Base-by-base conservation (phyloP, 2,113 vertebrate genomes). In the mouse (Mus musculus) region DNA sequence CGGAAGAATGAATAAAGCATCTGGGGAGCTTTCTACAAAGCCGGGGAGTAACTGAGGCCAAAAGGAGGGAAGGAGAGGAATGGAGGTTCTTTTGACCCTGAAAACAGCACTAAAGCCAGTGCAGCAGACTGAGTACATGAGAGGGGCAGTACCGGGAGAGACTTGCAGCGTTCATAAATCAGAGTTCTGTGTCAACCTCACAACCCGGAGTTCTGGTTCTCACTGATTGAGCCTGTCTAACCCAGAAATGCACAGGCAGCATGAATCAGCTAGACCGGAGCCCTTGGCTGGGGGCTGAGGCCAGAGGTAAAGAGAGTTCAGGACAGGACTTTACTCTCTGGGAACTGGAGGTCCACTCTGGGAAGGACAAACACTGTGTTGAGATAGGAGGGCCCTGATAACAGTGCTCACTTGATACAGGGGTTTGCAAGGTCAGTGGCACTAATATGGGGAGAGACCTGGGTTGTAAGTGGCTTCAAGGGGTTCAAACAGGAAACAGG, bases 191-290 rank as follows among this genome's bases (percentile, higher is more conserved):
- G 36, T 42, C 16, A 24, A 19, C 98, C 98, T 63, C 28, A 28
- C 30, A 98, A 98, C 14, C 91, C 75, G 65, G 98, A 99, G 4
- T 98, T 90, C 82, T 99, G 99, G 9, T 99, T 97, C 93, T 99
- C 96, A 72, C 26, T 61, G 9, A 24, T 46, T 20, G 5, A 92
- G 10, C 13, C 59, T 78, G 42, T 90, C 22, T 78, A 52, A 63
- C 46, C 56, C 90, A 33, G n/a, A 36, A 61, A 61, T 42, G 12
- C 12, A 49, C 22, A 24, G n/a, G 61, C 22, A 56, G 26, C 3
- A 20, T 63, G 28, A 89, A 14, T 42, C 39, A 61, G 26, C 39
- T 46, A 16, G 9, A 71, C 39, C 3, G 28, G 4, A 75, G 12
- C 33, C 67, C 36, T 1, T 17, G 42, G 87, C 8, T 14, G 10